Evolutionary conservation across 2,888 invertebrate species (phyloP).

Genomic region (Agrotis clavis): DNA sequence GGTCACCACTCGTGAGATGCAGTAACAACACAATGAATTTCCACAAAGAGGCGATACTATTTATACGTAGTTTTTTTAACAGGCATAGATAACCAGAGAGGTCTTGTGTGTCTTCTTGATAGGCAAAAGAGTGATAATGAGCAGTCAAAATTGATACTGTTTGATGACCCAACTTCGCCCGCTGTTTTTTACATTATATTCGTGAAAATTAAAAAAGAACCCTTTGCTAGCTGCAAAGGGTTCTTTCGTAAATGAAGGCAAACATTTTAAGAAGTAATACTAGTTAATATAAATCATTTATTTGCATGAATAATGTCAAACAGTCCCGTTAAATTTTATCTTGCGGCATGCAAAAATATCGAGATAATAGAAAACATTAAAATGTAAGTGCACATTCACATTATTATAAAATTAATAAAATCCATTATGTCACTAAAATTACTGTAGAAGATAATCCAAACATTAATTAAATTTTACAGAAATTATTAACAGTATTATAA

Average conservation of each 20-base stretch:
- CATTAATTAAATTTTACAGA: no score
- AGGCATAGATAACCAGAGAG: not conserved
- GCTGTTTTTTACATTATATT: not conserved
- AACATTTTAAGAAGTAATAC: not conserved
- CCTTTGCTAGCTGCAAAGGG: not conserved
- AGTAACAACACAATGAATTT: not conserved
- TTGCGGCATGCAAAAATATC: no score
- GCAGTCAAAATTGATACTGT: not conserved
- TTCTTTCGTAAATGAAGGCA: not conserved
- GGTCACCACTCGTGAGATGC: not conserved
- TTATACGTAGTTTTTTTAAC: not conserved
- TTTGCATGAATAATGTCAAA: no score
- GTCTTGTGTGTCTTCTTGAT: not conserved
- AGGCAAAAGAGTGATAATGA: not conserved
- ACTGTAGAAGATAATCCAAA: no score
- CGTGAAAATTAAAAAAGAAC: not conserved
- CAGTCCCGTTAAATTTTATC: no score
- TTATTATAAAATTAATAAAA: no score
- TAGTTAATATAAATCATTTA: no score
- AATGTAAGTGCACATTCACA: no score
- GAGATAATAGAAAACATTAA: no score
- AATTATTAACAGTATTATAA: not conserved
- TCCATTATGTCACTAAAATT: no score
- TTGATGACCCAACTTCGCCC: not conserved
- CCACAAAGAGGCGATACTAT: not conserved